Evolutionary conservation across 2,113 vertebrate species (phyloP).

Genomic region (Ptilorrhoa leucosticta): DNA sequence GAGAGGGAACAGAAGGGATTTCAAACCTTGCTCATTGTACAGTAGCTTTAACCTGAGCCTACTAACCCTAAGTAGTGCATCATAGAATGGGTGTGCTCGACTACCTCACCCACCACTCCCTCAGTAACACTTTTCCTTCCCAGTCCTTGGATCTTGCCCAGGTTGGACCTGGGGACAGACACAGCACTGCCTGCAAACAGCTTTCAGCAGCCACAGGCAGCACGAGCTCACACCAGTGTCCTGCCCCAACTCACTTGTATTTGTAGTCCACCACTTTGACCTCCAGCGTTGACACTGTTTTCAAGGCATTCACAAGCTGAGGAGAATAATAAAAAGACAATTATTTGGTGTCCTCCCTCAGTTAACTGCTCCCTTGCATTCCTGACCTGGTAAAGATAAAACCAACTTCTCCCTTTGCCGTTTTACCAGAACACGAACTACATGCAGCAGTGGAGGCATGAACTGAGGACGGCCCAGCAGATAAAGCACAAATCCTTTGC

Average conservation of each 20-base stretch:
- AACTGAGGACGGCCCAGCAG: neutral
- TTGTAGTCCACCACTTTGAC: conserved; percentile 95
- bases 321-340: conserved; percentile 36
- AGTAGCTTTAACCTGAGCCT: neutral
- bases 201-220: neutral
- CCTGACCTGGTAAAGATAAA: neutral
- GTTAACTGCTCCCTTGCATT: neutral
- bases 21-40: neutral
- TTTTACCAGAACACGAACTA: neutral
- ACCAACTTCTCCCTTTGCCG: neutral
- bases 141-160: neutral
- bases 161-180: neutral
- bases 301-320: conserved; percentile 90
- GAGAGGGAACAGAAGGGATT: neutral
- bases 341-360: neutral
- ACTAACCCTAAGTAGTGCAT: neutral
- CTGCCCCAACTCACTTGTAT: conserved; percentile 78
- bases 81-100: neutral
- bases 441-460: neutral
- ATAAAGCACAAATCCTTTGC: neutral
- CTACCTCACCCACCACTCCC: neutral
- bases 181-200: neutral
- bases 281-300: conserved; percentile 86
- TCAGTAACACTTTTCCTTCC: neutral
- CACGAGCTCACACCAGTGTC: neutral